Evolutionary conservation across 2,888 invertebrate genomes (phyloP).

Genomic region (Lycocerus yunnanus): DNA sequence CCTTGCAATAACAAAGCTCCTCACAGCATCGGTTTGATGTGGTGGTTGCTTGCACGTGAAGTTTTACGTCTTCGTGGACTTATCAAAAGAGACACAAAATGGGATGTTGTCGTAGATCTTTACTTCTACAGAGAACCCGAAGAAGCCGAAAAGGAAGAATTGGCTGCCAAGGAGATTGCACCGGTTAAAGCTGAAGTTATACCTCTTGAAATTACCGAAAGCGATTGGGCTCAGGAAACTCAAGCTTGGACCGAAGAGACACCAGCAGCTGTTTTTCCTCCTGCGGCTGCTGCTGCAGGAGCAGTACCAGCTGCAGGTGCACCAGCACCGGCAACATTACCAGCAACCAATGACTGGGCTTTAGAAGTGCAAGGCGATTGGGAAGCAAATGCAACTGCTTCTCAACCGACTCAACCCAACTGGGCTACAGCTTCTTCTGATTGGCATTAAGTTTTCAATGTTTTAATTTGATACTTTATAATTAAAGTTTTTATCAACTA

Average conservation of each 20-base stretch:
- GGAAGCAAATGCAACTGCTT: constrained; percentile 56
- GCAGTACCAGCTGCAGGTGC: not conserved
- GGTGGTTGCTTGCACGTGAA: constrained; percentile 98
- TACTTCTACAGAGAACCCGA: constrained; percentile 99
- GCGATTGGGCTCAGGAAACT: constrained; percentile 58
- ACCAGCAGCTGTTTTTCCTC: constrained; percentile 34
- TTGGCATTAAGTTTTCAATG: constrained; percentile 57
- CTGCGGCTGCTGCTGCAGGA: not conserved
- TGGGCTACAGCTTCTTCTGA: constrained; percentile 65
- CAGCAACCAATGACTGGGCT: constrained; percentile 53
- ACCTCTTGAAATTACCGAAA: constrained; percentile 52
- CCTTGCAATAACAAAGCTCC: constrained; percentile 98
- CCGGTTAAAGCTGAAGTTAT: constrained; percentile 57
- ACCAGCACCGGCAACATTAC: constrained; percentile 34
- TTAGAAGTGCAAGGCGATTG: constrained; percentile 64
- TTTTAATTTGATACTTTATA: not conserved
- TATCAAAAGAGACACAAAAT: constrained; percentile 88
- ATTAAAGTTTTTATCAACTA: not conserved
- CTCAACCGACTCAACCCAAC: constrained; percentile 56
- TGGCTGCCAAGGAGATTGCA: constrained; percentile 81
- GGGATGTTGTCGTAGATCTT: constrained; percentile 98
- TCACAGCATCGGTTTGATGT: constrained; percentile 97
- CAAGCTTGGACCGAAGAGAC: constrained; percentile 57
- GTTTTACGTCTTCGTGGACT: constrained; percentile 89
- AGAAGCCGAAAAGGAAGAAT: constrained; percentile 96